phyloP scores from a whole-genome alignment of 2,113 vertebrate species.

The Meriones unguiculatus region DNA sequence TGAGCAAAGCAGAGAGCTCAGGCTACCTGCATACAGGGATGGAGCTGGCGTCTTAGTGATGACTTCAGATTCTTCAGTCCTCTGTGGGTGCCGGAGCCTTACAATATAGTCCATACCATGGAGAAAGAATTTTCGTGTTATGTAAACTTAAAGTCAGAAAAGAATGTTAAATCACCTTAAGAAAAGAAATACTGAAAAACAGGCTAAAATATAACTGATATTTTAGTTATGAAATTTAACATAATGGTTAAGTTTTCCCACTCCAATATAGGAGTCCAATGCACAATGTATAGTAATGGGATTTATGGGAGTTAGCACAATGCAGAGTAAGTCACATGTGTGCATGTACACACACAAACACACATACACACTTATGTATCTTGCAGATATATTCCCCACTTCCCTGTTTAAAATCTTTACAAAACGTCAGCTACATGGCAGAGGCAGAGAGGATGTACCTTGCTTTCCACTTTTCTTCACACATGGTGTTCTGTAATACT shows the following conservation, averaged over 20 bases:
- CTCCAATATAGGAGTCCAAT: not conserved
- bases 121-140: slow-evolving; percentile 13
- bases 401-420: not conserved
- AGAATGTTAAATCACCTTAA: slow-evolving; percentile 21
- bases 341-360: not conserved
- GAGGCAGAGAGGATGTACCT: not conserved
- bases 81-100: not conserved
- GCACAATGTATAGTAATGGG: not conserved
- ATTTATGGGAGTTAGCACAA: not conserved
- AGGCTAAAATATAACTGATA: not conserved
- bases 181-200: slow-evolving; percentile 32
- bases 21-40: not conserved
- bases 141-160: slow-evolving; percentile 36
- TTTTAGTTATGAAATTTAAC: slow-evolving; percentile 53
- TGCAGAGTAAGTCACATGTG: not conserved
- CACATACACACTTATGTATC: not conserved
- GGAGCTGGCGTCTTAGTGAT: not conserved
- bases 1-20: not conserved
- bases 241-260: slow-evolving; percentile 14
- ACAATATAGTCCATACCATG: not conserved
- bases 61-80: not conserved
- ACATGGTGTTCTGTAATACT: not conserved
- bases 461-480: not conserved
- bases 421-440: not conserved
- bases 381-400: not conserved